Evolutionary conservation across 2,888 invertebrate species (phyloP), one percentile per base, ranked within the genome.

Genomic region (Gastracanthus pulcherrimus): DNA sequence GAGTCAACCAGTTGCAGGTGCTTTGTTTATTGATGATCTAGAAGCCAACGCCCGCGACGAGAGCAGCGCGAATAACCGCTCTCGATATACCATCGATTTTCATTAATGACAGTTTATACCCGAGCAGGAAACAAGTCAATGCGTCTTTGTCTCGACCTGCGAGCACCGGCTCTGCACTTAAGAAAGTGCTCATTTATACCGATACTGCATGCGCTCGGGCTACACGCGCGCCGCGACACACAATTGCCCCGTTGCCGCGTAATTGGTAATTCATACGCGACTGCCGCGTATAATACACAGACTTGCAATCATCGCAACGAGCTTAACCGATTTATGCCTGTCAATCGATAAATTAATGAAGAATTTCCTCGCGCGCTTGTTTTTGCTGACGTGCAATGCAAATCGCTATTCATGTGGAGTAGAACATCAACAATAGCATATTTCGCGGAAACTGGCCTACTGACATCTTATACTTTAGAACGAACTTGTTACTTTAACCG

Each of bases 11-110:
- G 41, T 41, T 67, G 64, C 38, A 38, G 66, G 76, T 77, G 82
- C 83, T 67, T 85, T 83, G 83, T 82, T 83, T 84, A 83, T 84
- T 82, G 83, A 83, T 83, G 77, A 83, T 76, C 80, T 78, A 80
- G 82, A 83, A 84, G 83, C 74, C 67, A 70, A 45, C n/a, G 36
- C 36, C 7, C 9, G 62, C 67, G 55, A 4, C 19, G n/a, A n/a
- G n/a, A n/a, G n/a, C n/a, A 72, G 26, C 23, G 23, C 5, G 38
- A 64, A 38, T n/a, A 19, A 36, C 13, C 36, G 67, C 45, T 29
- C n/a, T 7, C n/a, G 67, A 48, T 67, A 11, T 16, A 29, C n/a
- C 67, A 67, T 67, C 31, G 67, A 67, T 67, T 67, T 67, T 67
- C 45, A 31, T 48, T 67, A 48, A 67, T 31, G 45, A 48, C 45